Conservation (phyloP, 1,140 invertebrate species). For the Cherax quadricarinatus region DNA sequence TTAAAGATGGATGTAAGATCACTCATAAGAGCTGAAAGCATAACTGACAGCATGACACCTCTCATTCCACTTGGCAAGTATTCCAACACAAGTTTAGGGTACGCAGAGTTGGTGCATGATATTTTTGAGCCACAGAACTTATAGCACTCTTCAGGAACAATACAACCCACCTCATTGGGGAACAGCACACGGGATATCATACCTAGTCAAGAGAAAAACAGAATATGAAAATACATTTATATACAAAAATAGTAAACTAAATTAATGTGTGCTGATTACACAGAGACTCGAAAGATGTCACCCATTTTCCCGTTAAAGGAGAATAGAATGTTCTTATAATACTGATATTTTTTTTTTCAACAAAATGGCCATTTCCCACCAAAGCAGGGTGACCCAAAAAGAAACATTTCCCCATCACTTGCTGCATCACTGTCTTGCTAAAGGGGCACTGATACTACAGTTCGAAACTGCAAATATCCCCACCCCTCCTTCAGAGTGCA, state of each 20-base stretch:
- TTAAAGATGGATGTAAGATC: conserved; percentile 80
- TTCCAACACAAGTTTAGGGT: conserved; percentile 78
- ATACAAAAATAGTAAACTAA: neutral
- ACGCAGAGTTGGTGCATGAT: conserved; percentile 79
- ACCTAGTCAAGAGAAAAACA: conserved; percentile 75
- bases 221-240: conserved; percentile 77
- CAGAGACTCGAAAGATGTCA: too few relatives aligned
- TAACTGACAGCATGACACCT: conserved; percentile 79
- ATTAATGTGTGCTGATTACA: too few relatives aligned
- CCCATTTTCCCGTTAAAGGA: too few relatives aligned
- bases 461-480: too few relatives aligned
- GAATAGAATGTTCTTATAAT: too few relatives aligned
- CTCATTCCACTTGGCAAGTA: conserved; percentile 77
- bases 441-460: too few relatives aligned
- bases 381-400: too few relatives aligned
- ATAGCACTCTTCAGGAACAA: conserved; percentile 77
- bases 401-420: too few relatives aligned
- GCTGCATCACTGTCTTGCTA: too few relatives aligned
- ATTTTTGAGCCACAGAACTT: conserved; percentile 76
- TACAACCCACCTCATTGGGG: conserved; percentile 78
- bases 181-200: conserved; percentile 79
- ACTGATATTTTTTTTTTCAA: too few relatives aligned
- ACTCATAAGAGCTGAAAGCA: conserved; percentile 80
- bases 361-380: too few relatives aligned
- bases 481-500: too few relatives aligned